phyloP scores from a whole-genome alignment of 2,113 vertebrate species.

The Gambusia affinis region DNA sequence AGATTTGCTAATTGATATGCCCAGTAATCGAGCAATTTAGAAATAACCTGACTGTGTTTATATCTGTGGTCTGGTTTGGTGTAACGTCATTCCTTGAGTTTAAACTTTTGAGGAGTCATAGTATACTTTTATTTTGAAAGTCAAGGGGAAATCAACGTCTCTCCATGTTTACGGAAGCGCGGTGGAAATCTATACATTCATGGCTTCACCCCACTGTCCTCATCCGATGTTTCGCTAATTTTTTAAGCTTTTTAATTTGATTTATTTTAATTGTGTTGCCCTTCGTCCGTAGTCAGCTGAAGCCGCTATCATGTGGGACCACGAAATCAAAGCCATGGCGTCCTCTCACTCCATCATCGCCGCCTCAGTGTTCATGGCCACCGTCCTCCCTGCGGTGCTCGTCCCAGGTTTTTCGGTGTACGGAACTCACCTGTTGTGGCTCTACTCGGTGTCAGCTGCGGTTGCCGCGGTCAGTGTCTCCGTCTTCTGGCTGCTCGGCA shows the following conservation, averaged over 20 bases:
- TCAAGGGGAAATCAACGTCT: constrained; percentile 18
- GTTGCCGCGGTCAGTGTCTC: constrained; percentile 81
- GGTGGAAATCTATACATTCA: neutral
- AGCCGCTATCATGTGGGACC: constrained; percentile 83
- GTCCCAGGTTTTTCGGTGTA: constrained; percentile 87
- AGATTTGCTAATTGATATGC: too few species aligned
- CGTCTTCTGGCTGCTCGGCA: constrained; percentile 85
- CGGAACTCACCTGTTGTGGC: constrained; percentile 88
- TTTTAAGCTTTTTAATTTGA: neutral
- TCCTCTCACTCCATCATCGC: constrained; percentile 85
- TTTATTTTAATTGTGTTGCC: neutral
- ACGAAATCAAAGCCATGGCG: constrained; percentile 85
- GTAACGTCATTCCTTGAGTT: too few species aligned
- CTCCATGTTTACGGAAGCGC: constrained; percentile 69
- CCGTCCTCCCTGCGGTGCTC: constrained; percentile 78
- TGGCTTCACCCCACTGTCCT: neutral
- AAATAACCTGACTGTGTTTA: too few species aligned
- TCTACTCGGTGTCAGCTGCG: constrained; percentile 83
- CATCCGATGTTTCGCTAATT: neutral
- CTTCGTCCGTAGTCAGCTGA: fast-evolving
- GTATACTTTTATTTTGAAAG: constrained; percentile 56
- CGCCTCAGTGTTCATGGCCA: constrained; percentile 80
- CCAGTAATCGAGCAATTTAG: too few species aligned
- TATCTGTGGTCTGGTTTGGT: too few species aligned
- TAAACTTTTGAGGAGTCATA: neutral